phyloP scores from a whole-genome alignment of 2,113 vertebrate genomes.

The Sinocyclocheilus anshuiensis region DNA sequence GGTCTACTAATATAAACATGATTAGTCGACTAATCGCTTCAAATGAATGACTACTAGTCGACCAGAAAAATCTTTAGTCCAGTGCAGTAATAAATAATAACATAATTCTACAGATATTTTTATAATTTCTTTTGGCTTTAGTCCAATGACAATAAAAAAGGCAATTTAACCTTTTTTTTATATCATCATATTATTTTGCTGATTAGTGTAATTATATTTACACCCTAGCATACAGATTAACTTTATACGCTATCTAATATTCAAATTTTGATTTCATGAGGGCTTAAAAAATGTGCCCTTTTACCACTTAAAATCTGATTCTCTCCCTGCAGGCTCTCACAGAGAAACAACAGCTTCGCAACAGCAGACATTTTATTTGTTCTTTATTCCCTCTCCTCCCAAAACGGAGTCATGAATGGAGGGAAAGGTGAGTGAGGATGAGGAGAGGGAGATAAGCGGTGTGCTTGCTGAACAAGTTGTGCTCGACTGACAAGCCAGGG shows the following conservation, averaged over 20 bases:
- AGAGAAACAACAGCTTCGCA: conserved; percentile 37
- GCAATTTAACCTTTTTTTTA: no score
- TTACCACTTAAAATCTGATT: neutral
- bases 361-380: conserved; percentile 35
- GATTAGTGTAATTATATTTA: no score
- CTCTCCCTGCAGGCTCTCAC: neutral
- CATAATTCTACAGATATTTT: no score
- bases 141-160: no score
- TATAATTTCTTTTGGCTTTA: no score
- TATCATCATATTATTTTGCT: no score
- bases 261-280: neutral
- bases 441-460: neutral
- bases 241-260: neutral
- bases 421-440: neutral
- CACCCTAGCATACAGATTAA: no score
- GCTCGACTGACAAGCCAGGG: conserved; percentile 1
- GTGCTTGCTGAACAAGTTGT: conserved; percentile 9
- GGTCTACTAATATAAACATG: no score
- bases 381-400: conserved; percentile 19
- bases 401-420: neutral
- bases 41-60: no score
- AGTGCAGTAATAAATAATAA: no score
- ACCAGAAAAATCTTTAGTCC: no score
- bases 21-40: no score
- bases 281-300: neutral